A percentile compares a stretch with the other conserved stretches of the same genome.
These are phyloP conservation scores for Drosophila incognita DNA, from an alignment of 2,888 invertebrate genomes.

Conservation along the genomic window DNA sequence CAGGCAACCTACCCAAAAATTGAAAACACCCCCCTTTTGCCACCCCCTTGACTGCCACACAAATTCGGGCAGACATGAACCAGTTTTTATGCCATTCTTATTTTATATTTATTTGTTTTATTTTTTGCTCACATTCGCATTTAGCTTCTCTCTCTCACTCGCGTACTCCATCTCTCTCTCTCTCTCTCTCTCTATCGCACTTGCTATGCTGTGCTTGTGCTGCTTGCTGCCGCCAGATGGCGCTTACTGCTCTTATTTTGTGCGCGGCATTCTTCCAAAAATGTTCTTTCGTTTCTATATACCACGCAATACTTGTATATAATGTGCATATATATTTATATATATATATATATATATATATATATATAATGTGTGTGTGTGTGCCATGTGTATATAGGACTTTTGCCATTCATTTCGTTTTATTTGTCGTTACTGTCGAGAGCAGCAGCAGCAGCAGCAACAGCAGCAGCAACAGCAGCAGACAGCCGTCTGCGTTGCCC, in stretches of 20 bases:
- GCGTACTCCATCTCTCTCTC: constrained; percentile 1
- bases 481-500: constrained; percentile 57
- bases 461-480: constrained; percentile 9
- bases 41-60: constrained; percentile 16
- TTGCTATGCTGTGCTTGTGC: constrained; percentile 27
- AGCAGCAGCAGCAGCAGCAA: constrained; percentile 18
- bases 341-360: not conserved
- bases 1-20: constrained; percentile 17
- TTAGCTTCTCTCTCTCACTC: not conserved
- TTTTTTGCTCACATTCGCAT: constrained; percentile 44
- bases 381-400: constrained; percentile 31
- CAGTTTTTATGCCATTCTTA: constrained; percentile 58
- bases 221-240: constrained; percentile 63
- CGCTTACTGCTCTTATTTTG: constrained; percentile 46
- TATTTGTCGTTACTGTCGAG: constrained; percentile 72
- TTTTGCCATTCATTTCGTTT: constrained; percentile 75
- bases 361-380: constrained; percentile 8
- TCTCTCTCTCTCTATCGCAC: not conserved
- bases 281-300: constrained; percentile 37
- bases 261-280: constrained; percentile 52
- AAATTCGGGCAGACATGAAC: constrained; percentile 71
- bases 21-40: not conserved
- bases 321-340: constrained; percentile 2
- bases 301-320: constrained; percentile 13
- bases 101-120: constrained; percentile 50